These are phyloP conservation scores for Parelbella ahira DNA, from an alignment of 2,888 invertebrate genomes.

Conservation along the genomic window DNA sequence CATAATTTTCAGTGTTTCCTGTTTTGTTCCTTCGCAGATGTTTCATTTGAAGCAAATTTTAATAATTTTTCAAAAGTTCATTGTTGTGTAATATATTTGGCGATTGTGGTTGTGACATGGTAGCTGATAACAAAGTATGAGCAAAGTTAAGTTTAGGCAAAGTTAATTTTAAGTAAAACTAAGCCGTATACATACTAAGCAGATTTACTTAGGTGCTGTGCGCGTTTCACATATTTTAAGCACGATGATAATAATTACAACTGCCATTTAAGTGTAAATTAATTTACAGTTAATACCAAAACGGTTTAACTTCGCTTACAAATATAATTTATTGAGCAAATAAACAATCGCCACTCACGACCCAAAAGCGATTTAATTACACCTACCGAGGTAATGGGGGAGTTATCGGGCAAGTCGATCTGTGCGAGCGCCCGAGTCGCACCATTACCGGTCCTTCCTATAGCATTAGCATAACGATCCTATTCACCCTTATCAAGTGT, in stretches of 20 bases:
- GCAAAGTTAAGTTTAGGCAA: too few relatives aligned
- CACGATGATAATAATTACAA: too few relatives aligned
- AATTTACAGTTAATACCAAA: background rate
- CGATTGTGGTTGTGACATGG: too few relatives aligned
- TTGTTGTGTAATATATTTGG: too few relatives aligned
- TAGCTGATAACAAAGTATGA: too few relatives aligned
- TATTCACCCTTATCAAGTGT: constrained; percentile 25
- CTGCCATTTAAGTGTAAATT: constrained; percentile 1
- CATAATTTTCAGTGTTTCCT: background rate
- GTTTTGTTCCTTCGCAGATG: too few relatives aligned
- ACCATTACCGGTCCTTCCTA: constrained; percentile 27
- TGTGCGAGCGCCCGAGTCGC: constrained; percentile 13
- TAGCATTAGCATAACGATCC: constrained; percentile 29
- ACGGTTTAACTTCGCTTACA: constrained; percentile 4
- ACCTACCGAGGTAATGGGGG: constrained; percentile 9
- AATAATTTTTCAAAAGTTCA: too few relatives aligned
- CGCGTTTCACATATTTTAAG: too few relatives aligned
- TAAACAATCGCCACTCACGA: constrained; percentile 19
- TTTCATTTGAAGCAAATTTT: too few relatives aligned
- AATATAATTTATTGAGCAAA: constrained; percentile 15
- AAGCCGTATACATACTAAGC: too few relatives aligned
- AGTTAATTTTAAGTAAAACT: too few relatives aligned
- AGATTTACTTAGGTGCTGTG: too few relatives aligned
- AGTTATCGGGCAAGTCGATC: constrained; percentile 10
- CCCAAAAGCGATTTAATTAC: constrained; percentile 20